Evolutionary conservation across 2,888 invertebrate species (phyloP).

Genomic region (Rosalia funebris): DNA sequence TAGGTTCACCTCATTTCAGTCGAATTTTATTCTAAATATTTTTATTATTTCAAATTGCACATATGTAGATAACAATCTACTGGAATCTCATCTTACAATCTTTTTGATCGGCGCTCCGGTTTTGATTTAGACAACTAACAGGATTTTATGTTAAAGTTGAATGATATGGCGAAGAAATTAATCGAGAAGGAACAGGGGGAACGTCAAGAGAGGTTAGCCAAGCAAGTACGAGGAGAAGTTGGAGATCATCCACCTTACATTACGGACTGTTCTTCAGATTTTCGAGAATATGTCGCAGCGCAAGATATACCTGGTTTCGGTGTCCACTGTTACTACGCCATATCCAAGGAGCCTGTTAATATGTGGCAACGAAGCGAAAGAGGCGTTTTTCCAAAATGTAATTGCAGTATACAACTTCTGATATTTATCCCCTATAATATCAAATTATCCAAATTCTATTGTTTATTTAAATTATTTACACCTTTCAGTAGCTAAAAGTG

Average conservation of each 20-base stretch:
- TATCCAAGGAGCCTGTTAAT: constrained; percentile 63
- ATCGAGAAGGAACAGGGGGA: constrained; percentile 53
- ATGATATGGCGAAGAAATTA: constrained; percentile 58
- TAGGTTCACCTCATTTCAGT: no score
- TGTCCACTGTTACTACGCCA: constrained; percentile 66
- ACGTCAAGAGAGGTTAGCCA: constrained; percentile 40
- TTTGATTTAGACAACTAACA: no score
- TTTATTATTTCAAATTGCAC: no score
- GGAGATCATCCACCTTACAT: constrained; percentile 57
- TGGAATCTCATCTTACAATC: no score
- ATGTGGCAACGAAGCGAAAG: constrained; percentile 60
- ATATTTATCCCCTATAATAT: no score
- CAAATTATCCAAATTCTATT: no score
- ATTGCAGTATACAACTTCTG: no score
- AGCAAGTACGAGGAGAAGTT: constrained; percentile 48
- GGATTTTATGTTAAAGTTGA: constrained; percentile 38
- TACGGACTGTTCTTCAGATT: constrained; percentile 61
- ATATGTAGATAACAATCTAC: no score
- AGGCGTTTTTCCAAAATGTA: constrained; percentile 57
- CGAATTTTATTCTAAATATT: no score
- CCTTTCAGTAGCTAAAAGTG: constrained; percentile 41
- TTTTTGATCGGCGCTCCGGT: no score
- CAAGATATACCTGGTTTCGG: constrained; percentile 66
- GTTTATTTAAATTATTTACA: no score
- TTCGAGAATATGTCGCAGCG: constrained; percentile 63